Base-by-base conservation (phyloP, 1,140 invertebrate genomes). In the Aphaenogaster floridana region DNA sequence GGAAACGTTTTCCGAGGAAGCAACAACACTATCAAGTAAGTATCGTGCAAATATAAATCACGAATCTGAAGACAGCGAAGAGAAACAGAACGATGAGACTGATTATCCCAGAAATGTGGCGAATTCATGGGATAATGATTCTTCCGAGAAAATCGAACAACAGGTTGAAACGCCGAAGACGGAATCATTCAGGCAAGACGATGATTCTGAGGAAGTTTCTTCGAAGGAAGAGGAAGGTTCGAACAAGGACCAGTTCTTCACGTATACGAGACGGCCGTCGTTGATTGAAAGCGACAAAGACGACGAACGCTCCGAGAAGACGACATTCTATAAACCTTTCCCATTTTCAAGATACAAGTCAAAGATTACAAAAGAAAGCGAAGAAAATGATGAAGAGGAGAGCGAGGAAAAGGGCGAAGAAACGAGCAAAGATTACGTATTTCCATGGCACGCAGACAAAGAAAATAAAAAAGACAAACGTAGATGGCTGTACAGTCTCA, bases 281-380 rank as follows among this genome's bases (percentile, higher is more conserved):
- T 94, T 93, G 2, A 88, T 91, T 0, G 94, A 94, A 74, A 93
- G 91, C 85, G 93, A 87, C 64, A 92, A 95, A 34, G 94, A 95
- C 68, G 84, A 91, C 1, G 92, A 92, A 57, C 94, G 92, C 76
- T 57, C 92, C 0, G 86, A 95, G 72, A 95, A 95, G 72, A 93
- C 94, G 39, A 86, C 90, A 0, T 95, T 95, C 78, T 89, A 94
- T 69, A 93, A 95, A 90, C 94, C 94, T 0, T 95, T 95, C 39
- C 86, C 88, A 11, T 66, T 90, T 39, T 89, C 88, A 7, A 68
- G 76, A 8, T 89, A 91, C 7, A 86, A 88, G 9, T 48, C 34
- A 0, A 74, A 11, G n/a, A 11, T 84, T 1, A 74, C 63, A 0
- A 71, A 90, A 64, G 59, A 87, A 80, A 88, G 79, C 0, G 88